These are phyloP conservation scores for Apamea crenata DNA, from an alignment of 2,888 invertebrate genomes.

Conservation along the genomic window DNA sequence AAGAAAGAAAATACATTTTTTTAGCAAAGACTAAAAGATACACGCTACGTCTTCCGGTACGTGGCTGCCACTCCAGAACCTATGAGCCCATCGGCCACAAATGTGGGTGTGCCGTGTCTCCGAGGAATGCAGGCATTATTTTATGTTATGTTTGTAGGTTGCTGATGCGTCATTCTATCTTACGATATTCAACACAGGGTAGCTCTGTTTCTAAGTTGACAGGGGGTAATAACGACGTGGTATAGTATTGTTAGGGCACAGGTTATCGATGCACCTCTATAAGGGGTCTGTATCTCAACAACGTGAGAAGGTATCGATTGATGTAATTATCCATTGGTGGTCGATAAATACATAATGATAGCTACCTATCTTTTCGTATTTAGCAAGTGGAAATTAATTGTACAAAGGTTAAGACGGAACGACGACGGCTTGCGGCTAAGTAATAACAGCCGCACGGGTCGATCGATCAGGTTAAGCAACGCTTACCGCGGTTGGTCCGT, in stretches of 20 bases:
- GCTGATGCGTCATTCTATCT: constrained; percentile 14
- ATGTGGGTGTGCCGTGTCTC: constrained; percentile 23
- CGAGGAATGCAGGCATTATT: constrained; percentile 8
- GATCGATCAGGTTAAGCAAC: too few relatives aligned
- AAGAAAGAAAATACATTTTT: too few relatives aligned
- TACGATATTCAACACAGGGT: constrained; percentile 8
- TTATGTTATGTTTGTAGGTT: background rate
- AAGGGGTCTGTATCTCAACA: constrained; percentile 49
- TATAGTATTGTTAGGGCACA: constrained; percentile 11
- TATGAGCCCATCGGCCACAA: background rate
- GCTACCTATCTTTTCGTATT: background rate
- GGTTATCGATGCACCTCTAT: constrained; percentile 52
- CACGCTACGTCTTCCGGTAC: background rate
- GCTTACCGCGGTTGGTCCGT: too few relatives aligned
- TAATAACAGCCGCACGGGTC: too few relatives aligned
- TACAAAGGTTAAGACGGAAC: background rate
- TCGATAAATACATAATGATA: background rate
- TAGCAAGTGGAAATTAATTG: background rate
- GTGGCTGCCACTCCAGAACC: background rate
- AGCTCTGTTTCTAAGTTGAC: constrained; percentile 9
- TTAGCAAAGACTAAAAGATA: too few relatives aligned
- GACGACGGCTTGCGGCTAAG: too few relatives aligned
- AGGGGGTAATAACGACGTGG: constrained; percentile 21
- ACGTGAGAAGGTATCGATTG: constrained; percentile 37
- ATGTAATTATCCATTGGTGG: background rate